phyloP scores from a whole-genome alignment of 2,797 vertebrate species.

The Myotis planiceps region DNA sequence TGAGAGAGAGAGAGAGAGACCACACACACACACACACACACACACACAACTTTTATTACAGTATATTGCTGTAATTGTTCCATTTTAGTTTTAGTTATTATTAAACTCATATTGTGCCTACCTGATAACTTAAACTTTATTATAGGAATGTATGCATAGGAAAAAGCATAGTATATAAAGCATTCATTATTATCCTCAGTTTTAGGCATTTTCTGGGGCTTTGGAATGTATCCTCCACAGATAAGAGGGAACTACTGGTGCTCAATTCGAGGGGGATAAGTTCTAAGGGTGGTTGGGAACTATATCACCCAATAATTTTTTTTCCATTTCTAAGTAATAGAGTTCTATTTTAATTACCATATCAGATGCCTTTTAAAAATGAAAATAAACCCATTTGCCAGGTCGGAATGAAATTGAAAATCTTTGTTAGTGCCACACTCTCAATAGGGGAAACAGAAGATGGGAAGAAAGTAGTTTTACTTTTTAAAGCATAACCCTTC shows the following conservation, averaged over 20 bases:
- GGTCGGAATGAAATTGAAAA: background rate
- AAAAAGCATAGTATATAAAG: background rate
- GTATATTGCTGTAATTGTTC: background rate
- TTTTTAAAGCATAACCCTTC: background rate
- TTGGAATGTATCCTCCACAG: background rate
- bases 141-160: background rate
- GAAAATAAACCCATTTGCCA: constrained; percentile 22
- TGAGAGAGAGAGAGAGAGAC: background rate
- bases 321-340: constrained; percentile 1
- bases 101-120: background rate
- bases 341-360: constrained; percentile 19
- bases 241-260: background rate
- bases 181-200: background rate
- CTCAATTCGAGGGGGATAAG: background rate
- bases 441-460: background rate
- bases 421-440: background rate
- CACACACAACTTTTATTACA: background rate
- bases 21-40: no score
- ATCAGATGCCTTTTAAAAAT: background rate
- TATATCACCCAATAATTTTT: background rate
- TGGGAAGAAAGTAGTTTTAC: background rate
- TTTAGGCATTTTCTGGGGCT: background rate
- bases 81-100: background rate
- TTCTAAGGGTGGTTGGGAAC: background rate
- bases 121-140: background rate